Evolutionary conservation across 2,113 vertebrate genomes (phyloP).

Genomic region (Trochalopteron elliotii): DNA sequence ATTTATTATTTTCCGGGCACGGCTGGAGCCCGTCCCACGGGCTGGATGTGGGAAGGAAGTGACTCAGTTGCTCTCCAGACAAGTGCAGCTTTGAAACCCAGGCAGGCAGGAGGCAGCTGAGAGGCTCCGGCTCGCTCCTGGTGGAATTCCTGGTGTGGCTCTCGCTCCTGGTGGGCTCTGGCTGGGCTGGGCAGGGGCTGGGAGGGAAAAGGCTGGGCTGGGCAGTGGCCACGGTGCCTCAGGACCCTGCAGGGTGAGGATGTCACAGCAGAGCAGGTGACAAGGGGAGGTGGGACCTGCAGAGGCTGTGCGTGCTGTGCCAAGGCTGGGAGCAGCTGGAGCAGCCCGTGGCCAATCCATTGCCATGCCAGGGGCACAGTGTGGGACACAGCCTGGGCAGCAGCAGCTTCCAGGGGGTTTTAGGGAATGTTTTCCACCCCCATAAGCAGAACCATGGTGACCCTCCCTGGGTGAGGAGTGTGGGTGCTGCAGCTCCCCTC

Average conservation of each 20-base stretch:
- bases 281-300: not conserved
- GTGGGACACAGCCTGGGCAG: not conserved
- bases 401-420: not conserved
- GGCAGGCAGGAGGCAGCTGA: constrained; percentile 40
- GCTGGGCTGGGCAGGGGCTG: not conserved
- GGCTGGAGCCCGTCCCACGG: constrained; percentile 34
- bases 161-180: not conserved
- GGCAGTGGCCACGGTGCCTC: not conserved
- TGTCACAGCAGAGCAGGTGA: not conserved
- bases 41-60: constrained; percentile 62
- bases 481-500: not conserved
- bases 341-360: not conserved
- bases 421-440: rapidly evolving
- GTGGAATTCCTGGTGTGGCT: not conserved
- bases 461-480: not conserved
- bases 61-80: constrained; percentile 65
- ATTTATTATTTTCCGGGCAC: constrained; percentile 56
- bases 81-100: constrained; percentile 56
- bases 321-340: not conserved
- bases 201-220: not conserved
- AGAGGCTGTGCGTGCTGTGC: not conserved
- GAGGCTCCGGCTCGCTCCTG: not conserved
- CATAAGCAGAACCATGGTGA: not conserved
- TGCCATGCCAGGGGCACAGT: rapidly evolving
- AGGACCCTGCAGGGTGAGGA: rapidly evolving